Conservation (phyloP, 2,113 vertebrate genomes). For the Pomatostomus ruficeps region DNA sequence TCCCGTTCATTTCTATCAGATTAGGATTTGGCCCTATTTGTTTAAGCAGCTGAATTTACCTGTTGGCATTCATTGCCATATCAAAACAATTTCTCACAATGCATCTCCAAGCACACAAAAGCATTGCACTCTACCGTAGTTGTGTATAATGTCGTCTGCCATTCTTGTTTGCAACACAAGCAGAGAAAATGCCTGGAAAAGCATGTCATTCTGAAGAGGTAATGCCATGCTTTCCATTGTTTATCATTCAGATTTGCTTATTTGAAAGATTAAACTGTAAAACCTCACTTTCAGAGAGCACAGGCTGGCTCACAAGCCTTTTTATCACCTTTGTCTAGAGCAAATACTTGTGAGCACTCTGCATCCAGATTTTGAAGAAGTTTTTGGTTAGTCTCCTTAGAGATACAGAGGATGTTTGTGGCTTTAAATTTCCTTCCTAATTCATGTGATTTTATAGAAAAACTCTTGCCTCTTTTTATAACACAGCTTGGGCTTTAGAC, state of each 20-base stretch:
- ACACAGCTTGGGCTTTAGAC: background rate
- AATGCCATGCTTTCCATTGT: background rate
- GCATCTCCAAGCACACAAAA: background rate
- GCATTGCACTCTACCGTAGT: background rate
- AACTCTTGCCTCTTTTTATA: background rate
- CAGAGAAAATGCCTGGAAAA: background rate
- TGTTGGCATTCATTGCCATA: background rate
- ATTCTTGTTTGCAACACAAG: background rate
- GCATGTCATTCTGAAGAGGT: background rate
- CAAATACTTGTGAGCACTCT: background rate
- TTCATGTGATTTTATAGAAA: background rate
- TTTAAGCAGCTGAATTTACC: background rate
- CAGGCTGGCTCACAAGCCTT: background rate
- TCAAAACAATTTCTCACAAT: background rate
- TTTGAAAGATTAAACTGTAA: background rate
- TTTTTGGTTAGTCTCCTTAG: background rate
- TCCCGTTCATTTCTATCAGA: background rate
- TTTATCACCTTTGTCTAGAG: background rate
- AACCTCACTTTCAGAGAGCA: background rate
- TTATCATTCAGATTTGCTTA: background rate
- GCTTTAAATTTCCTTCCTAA: slow-evolving; percentile 9
- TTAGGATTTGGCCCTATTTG: background rate
- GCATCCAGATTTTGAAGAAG: background rate
- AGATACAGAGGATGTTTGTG: background rate
- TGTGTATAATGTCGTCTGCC: background rate